phyloP scores from a whole-genome alignment of 1,140 invertebrate species.

The Pseudomyrmex concolor region DNA sequence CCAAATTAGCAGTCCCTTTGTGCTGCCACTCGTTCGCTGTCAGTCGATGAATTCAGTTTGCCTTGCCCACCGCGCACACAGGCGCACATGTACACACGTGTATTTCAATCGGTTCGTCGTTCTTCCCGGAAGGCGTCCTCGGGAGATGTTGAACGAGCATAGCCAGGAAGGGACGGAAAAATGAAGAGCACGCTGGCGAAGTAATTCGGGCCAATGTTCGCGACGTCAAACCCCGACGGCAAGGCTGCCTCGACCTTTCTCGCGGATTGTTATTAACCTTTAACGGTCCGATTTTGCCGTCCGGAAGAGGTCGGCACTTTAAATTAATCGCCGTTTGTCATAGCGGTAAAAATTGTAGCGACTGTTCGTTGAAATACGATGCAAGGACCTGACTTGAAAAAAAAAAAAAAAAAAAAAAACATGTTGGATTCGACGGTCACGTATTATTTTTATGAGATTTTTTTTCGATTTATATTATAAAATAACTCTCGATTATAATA shows the following conservation, averaged over 20 bases:
- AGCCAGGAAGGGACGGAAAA: conserved; percentile 28
- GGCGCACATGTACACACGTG: not conserved
- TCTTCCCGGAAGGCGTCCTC: conserved; percentile 62
- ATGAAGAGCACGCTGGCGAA: conserved; percentile 29
- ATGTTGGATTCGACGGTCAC: not conserved
- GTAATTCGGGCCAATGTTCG: conserved; percentile 57
- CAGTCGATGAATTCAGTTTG: conserved; percentile 72
- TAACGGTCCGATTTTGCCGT: conserved; percentile 52
- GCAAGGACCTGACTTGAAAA: conserved; percentile 4
- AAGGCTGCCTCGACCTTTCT: conserved; percentile 50
- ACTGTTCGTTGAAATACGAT: conserved; percentile 1
- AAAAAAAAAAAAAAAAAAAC: not conserved
- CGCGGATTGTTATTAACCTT: conserved; percentile 55
- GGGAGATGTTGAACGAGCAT: not conserved
- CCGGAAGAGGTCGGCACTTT: conserved; percentile 11
- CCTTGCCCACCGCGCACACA: conserved; percentile 43
- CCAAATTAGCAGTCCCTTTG: conserved; percentile 73
- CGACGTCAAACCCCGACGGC: conserved; percentile 44
- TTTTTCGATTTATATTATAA: not conserved
- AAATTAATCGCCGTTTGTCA: conserved; percentile 49
- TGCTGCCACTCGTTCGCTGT: conserved; percentile 71
- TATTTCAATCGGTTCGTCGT: conserved; percentile 56
- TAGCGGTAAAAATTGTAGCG: conserved; percentile 55
- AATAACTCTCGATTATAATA: not conserved
- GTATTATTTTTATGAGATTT: conserved; percentile 1